Conservation (phyloP, 2,113 vertebrate species). For the Microtus pennsylvanicus region DNA sequence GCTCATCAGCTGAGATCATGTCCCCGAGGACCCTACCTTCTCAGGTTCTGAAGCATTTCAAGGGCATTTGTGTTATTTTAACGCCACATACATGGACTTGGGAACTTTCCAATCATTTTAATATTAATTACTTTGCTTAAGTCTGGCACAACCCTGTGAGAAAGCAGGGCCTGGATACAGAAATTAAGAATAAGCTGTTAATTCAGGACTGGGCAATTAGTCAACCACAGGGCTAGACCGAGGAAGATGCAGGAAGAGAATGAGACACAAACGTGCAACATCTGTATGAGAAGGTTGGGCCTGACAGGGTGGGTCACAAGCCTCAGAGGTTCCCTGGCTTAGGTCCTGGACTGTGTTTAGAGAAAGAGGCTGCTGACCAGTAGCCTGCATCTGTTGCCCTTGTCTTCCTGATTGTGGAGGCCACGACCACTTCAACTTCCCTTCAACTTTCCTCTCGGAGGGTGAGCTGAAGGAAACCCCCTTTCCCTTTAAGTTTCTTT, state of each 20-base stretch:
- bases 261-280: too few species aligned
- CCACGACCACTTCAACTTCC: not conserved
- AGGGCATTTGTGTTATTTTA: not conserved
- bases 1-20: not conserved
- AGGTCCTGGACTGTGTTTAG: not conserved
- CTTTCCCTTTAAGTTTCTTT: not conserved
- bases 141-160: not conserved
- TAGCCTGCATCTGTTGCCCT: too few species aligned
- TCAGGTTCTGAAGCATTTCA: not conserved
- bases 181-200: not conserved
- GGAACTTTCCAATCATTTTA: not conserved
- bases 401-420: not conserved
- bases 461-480: not conserved
- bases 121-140: not conserved
- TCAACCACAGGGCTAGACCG: too few species aligned
- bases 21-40: not conserved
- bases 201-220: not conserved
- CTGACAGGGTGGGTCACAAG: not conserved
- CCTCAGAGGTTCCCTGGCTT: not conserved
- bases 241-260: too few species aligned
- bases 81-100: not conserved
- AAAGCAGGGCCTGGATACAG: not conserved
- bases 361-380: not conserved
- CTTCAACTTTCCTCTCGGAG: not conserved
- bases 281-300: accelerated